These are phyloP conservation scores for Formica exsecta DNA, from an alignment of 1,140 invertebrate genomes.

Conservation along the genomic window DNA sequence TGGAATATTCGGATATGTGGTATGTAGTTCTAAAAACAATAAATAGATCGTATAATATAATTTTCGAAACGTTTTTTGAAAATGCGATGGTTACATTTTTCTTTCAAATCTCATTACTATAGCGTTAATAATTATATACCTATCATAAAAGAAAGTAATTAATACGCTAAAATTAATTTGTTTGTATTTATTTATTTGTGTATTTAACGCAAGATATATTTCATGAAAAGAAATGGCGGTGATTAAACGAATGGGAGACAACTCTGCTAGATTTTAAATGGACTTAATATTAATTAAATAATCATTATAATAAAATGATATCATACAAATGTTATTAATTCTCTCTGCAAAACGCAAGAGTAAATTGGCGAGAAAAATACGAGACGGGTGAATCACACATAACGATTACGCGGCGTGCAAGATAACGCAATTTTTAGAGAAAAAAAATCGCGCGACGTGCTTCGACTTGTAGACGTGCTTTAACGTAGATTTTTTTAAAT, in stretches of 20 bases:
- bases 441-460: conserved; percentile 41
- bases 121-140: background rate
- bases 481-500: conserved; percentile 46
- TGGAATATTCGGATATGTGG: background rate
- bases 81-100: background rate
- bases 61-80: background rate
- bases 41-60: background rate
- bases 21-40: background rate
- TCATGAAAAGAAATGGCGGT: background rate
- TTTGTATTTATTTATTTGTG: background rate
- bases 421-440: conserved; percentile 52
- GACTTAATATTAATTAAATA: conserved; percentile 26
- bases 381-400: conserved; percentile 28
- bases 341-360: conserved; percentile 13
- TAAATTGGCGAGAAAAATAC: conserved; percentile 51
- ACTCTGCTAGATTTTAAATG: background rate
- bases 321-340: conserved; percentile 11
- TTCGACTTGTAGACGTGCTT: background rate
- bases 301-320: conserved; percentile 26
- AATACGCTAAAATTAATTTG: background rate
- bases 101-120: background rate
- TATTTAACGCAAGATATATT: background rate
- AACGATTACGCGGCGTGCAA: conserved; percentile 46
- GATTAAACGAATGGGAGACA: background rate
- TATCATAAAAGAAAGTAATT: background rate